These are phyloP conservation scores for Xylocopa sonorina DNA, from an alignment of 1,140 invertebrate species.

Conservation along the genomic window DNA sequence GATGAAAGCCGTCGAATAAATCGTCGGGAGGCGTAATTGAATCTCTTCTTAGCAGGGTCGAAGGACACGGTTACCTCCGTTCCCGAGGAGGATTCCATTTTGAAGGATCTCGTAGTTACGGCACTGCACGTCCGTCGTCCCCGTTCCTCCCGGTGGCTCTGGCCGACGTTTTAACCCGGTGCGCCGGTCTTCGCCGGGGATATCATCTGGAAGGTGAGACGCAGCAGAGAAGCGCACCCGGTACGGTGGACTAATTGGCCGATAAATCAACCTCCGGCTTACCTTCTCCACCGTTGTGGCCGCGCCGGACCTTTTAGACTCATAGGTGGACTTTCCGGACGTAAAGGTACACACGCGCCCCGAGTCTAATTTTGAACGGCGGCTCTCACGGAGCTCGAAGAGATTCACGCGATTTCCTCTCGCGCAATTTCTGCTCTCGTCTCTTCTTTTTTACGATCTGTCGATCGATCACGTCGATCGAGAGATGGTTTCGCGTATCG, in stretches of 20 bases:
- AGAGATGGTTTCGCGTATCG: too few species aligned
- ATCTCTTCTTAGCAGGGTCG: conserved; percentile 1
- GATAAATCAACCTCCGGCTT: conserved; percentile 76
- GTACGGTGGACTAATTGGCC: conserved; percentile 77
- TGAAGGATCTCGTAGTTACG: conserved; percentile 51
- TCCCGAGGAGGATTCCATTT: conserved; percentile 22
- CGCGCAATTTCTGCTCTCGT: background rate
- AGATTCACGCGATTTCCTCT: too few species aligned
- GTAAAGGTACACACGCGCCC: conserved; percentile 50
- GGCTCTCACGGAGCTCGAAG: background rate
- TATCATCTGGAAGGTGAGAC: conserved; percentile 77
- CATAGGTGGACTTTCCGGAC: conserved; percentile 62
- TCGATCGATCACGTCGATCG: too few species aligned
- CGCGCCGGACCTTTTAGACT: conserved; percentile 60
- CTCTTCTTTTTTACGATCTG: too few species aligned
- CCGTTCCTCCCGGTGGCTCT: background rate
- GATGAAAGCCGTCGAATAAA: conserved; percentile 1
- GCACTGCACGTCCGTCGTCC: conserved; percentile 41
- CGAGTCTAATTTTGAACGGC: conserved; percentile 58
- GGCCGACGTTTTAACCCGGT: conserved; percentile 61
- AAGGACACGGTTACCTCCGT: background rate
- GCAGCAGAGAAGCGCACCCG: conserved; percentile 74
- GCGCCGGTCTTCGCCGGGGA: conserved; percentile 67
- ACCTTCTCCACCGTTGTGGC: conserved; percentile 56
- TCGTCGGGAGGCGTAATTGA: conserved; percentile 13